Evolutionary conservation across 2,113 vertebrate species (phyloP), one percentile per base, ranked within the genome.

Genomic region (Rhinopithecus roxellana): DNA sequence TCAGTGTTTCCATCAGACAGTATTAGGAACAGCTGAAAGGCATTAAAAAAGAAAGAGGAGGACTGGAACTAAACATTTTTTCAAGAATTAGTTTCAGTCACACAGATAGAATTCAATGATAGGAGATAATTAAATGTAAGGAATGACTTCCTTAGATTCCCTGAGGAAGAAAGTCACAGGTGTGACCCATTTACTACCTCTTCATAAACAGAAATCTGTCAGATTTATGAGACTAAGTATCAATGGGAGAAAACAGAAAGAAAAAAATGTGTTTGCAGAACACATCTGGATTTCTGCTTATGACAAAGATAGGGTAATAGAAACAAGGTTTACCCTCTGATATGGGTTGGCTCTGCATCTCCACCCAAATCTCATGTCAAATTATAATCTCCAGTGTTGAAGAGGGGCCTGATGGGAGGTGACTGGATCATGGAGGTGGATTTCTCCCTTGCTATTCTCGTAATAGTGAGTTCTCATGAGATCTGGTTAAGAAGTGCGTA

Each of bases 91-190:
- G 9, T 55, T 84, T 55, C 64, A 84, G 64, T 93, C 80, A 95
- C 70, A 25, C 45, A 93, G 92, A 96, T 96, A 90, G 38, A 95
- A 97, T 72, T 80, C 57, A 38, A 5, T 38, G 97, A 97, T 88
- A 96, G 23, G 38, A 59, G 70, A 82, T 38, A 74, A 40, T 72
- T 94, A 94, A 89, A 95, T 48, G 32, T 72, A 32, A 87, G 75
- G 40, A 43, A 96, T 38, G 80, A 48, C 48, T 67, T 74, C 77
- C 4, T 92, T 72, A 35, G 59, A 45, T 48, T 90, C 92, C 95
- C 32, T 59, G 50, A 84, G 94, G 90, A 96, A 78, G 95, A 96
- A 59, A 92, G 77, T 82, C 95, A 95, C 64, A 69, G 95, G 84
- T 89, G 97, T 94, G 96, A 52, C 81, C 45, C 74, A 13, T 92